phyloP scores from a whole-genome alignment of 2,888 invertebrate species.

The Lydus trimaculatus region DNA sequence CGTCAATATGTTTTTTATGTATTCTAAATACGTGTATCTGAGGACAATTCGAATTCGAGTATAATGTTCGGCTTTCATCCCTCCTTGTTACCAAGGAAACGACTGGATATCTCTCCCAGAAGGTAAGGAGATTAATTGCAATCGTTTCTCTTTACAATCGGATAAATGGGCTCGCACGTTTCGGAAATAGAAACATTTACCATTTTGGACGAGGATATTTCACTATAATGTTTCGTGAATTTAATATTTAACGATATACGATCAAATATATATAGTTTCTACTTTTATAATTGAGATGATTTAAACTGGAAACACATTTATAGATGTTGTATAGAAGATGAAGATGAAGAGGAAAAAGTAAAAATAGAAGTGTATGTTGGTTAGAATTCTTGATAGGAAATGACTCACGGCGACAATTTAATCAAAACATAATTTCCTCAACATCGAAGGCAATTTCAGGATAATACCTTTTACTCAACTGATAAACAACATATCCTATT shows the following conservation, averaged over 20 bases:
- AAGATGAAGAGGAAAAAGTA: background rate
- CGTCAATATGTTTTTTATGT: slow-evolving; percentile 32
- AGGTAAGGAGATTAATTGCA: slow-evolving; percentile 62
- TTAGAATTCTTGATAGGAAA: slow-evolving; percentile 15
- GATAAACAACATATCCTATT: slow-evolving; percentile 8
- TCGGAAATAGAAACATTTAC: slow-evolving; percentile 62
- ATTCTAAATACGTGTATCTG: slow-evolving; percentile 46
- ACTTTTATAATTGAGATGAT: background rate
- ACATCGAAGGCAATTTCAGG: slow-evolving; percentile 19
- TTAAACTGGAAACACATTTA: no score
- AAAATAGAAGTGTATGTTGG: background rate
- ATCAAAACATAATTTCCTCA: slow-evolving; percentile 21
- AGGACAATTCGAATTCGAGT: slow-evolving; percentile 46
- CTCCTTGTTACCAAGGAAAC: slow-evolving; percentile 52
- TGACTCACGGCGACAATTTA: slow-evolving; percentile 20
- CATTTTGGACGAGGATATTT: slow-evolving; percentile 42
- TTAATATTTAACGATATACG: background rate
- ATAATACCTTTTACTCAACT: slow-evolving; percentile 6
- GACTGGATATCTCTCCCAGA: slow-evolving; percentile 57
- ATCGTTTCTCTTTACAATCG: slow-evolving; percentile 61
- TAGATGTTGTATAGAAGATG: no score
- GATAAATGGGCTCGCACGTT: slow-evolving; percentile 59
- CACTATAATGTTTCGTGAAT: background rate
- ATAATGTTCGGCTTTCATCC: slow-evolving; percentile 41
- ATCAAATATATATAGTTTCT: background rate